Evolutionary conservation across 2,888 invertebrate species (phyloP).

Genomic region (Scaptomyza flava): DNA sequence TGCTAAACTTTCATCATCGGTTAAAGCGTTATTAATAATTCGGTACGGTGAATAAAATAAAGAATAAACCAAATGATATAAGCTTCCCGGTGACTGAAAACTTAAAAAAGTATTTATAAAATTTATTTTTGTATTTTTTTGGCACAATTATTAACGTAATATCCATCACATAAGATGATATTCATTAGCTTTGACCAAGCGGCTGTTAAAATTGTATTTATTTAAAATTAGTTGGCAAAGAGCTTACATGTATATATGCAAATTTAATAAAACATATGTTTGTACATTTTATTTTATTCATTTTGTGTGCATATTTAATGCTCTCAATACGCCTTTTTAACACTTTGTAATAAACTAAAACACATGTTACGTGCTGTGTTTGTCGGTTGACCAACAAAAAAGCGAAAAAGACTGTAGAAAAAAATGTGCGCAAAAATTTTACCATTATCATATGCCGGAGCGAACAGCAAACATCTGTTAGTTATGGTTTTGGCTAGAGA

Average conservation of each 20-base stretch:
- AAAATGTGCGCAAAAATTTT: constrained; percentile 45
- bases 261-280: constrained; percentile 37
- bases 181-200: neutral
- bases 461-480: constrained; percentile 49
- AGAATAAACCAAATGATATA: too few relatives aligned
- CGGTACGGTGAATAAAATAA: too few relatives aligned
- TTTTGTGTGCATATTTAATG: neutral
- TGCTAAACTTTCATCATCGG: too few relatives aligned
- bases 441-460: constrained; percentile 59
- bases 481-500: constrained; percentile 45
- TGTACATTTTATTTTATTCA: constrained; percentile 17
- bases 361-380: constrained; percentile 64
- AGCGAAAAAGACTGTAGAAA: constrained; percentile 24
- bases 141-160: neutral
- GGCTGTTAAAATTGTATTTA: neutral
- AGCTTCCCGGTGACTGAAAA: too few relatives aligned
- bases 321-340: too few relatives aligned
- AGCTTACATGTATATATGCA: too few relatives aligned
- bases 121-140: neutral
- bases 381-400: constrained; percentile 38
- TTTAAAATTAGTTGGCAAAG: neutral
- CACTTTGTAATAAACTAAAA: constrained; percentile 66
- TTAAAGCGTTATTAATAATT: too few relatives aligned
- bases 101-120: too few relatives aligned
- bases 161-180: neutral